Percentiles rank a stretch among this genome's conserved stretches.
phyloP scores from a whole-genome alignment of 2,888 invertebrate genomes.

The Acleris laterana region DNA sequence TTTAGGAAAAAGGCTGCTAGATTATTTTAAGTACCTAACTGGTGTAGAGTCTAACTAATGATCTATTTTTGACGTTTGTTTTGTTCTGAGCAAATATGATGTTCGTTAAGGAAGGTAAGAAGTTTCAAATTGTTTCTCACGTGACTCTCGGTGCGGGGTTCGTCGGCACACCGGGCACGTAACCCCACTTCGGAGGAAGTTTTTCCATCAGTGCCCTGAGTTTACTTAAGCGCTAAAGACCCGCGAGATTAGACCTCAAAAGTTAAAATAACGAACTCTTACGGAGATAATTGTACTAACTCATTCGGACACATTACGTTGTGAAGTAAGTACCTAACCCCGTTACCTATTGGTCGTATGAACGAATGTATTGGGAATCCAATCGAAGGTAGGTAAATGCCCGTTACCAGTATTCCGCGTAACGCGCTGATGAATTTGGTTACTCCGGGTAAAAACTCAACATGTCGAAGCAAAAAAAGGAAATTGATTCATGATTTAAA shows the following conservation, averaged over 20 bases:
- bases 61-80: not conserved
- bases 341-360: too few species aligned
- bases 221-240: slow-evolving; percentile 37
- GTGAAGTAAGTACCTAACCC: too few species aligned
- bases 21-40: too few species aligned
- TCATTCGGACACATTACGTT: not conserved
- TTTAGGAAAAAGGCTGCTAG: too few species aligned
- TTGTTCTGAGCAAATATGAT: slow-evolving; percentile 3
- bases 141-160: slow-evolving; percentile 29
- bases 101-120: slow-evolving; percentile 9
- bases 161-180: slow-evolving; percentile 33
- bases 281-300: slow-evolving; percentile 17
- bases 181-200: slow-evolving; percentile 35
- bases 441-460: too few species aligned
- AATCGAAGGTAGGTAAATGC: too few species aligned
- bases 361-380: too few species aligned
- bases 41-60: not conserved
- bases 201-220: slow-evolving; percentile 35
- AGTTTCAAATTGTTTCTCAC: slow-evolving; percentile 30
- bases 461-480: too few species aligned
- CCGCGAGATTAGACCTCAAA: slow-evolving; percentile 33
- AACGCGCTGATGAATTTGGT: too few species aligned
- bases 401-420: too few species aligned
- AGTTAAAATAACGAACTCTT: slow-evolving; percentile 29
- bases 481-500: too few species aligned